Base-by-base conservation (phyloP, 2,888 invertebrate species). In the Tholera decimalis region DNA sequence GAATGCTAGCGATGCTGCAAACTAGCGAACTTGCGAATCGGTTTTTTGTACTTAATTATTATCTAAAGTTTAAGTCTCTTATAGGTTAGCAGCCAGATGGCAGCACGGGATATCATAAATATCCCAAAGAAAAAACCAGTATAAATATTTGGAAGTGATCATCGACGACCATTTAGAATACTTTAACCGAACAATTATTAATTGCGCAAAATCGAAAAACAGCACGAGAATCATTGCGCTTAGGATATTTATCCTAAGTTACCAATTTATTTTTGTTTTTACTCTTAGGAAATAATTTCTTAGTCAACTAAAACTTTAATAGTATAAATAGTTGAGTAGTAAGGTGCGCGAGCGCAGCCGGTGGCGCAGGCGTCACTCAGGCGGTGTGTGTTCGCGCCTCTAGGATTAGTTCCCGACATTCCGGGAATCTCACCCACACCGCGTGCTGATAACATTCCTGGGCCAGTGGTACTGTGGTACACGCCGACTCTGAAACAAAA, bases 321-420 rank as follows among this genome's bases (percentile, higher is more conserved):
- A 44, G 35, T 46, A 46, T 26, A 43, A 43, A 57, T 22, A 30
- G 50, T 55, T 26, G 47, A 49, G 49, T 47, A 28, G 54, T 50
- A 56, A 30, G 53, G 26, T 60, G 61, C 49, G 55, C 67, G 20
- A 43, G 74, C 72, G 55, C 67, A 50, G 51, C 50, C 67, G 75
- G 75, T 55, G 70, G 75, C 72, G 59, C 73, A 62, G 69, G 80
- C 80, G 80, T 74, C 76, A 54, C 35, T 60, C 58, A 68, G 75
- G 75, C 70, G 70, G 73, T 62, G 81, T 73, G 84, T 85, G 81
- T 83, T 84, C 73, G 77, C 79, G 79, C 83, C 80, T 80, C 70
- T 80, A 75, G 77, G 83, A 85, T 82, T 82, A 81, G 77, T 83
- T 83, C 79, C 77, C 82, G 77, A 77, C 78, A 85, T 83, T 84